Conservation (phyloP, 2,797 vertebrate genomes). For the Adrianichthys oophorus region DNA sequence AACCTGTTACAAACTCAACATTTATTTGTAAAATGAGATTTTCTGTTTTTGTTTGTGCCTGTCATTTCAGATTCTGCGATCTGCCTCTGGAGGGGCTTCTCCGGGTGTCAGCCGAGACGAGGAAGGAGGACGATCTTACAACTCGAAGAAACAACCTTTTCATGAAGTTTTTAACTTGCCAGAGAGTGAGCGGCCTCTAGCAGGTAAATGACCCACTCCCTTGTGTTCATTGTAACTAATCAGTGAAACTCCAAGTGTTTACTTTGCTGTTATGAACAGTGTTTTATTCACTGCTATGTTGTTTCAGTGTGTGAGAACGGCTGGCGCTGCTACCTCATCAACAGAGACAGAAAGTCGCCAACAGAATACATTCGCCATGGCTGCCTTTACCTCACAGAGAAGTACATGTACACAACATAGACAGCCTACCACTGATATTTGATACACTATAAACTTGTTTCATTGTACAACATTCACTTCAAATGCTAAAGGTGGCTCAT, state of each 20-base stretch:
- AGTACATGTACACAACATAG: constrained; percentile 74
- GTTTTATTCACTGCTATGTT: constrained; percentile 1
- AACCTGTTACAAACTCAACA: no score
- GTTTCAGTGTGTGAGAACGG: constrained; percentile 89
- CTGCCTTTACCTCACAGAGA: constrained; percentile 93
- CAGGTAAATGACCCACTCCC: constrained; percentile 72
- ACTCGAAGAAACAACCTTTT: constrained; percentile 91
- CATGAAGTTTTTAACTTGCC: constrained; percentile 92
- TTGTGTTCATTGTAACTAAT: no score
- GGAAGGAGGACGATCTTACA: constrained; percentile 84
- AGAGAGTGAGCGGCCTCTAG: constrained; percentile 89
- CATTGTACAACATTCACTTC: no score
- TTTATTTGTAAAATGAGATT: no score
- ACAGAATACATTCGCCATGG: constrained; percentile 97
- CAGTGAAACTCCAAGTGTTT: no score
- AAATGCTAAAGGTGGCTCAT: no score
- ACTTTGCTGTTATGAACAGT: background rate
- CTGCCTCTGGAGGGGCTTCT: constrained; percentile 69
- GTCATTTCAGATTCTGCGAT: constrained; percentile 76
- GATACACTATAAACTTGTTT: no score
- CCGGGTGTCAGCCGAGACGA: constrained; percentile 82
- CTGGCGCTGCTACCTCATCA: constrained; percentile 97
- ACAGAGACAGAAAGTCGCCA: constrained; percentile 92
- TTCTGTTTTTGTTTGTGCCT: background rate
- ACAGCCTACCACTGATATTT: background rate